A percentile compares a stretch with the other conserved stretches of the same genome.
These are phyloP conservation scores for Kryptopterus vitreolus DNA, from an alignment of 2,797 vertebrate species.

Conservation along the genomic window DNA sequence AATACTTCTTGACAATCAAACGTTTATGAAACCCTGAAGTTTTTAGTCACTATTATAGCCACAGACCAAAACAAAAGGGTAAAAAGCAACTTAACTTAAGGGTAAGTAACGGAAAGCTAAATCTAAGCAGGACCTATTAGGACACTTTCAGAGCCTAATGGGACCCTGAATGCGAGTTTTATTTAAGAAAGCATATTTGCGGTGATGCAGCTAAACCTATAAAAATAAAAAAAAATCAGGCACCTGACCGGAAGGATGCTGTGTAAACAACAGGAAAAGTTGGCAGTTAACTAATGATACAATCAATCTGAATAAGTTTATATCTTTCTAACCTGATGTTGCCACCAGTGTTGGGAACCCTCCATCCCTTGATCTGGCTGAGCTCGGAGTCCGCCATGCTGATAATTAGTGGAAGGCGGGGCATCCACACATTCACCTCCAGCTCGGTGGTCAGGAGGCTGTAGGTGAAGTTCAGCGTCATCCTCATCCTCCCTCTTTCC, in stretches of 20 bases:
- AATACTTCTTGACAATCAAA: neutral
- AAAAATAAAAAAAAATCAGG: neutral
- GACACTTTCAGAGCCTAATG: neutral
- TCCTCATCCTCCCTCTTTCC: conserved; percentile 80
- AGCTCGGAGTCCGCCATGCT: conserved; percentile 90
- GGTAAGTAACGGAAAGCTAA: neutral
- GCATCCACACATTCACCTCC: conserved; percentile 87
- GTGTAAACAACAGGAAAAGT: neutral
- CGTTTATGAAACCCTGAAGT: neutral
- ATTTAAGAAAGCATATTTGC: neutral
- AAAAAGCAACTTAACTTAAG: neutral
- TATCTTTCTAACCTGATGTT: conserved; percentile 72
- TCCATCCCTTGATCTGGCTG: conserved; percentile 93
- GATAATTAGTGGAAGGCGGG: conserved; percentile 86
- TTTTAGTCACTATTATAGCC: neutral
- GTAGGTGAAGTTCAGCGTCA: conserved; percentile 87
- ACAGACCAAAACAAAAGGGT: neutral
- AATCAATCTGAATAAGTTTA: neutral
- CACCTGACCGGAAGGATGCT: neutral
- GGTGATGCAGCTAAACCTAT: neutral
- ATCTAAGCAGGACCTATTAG: neutral
- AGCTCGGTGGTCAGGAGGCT: conserved; percentile 86
- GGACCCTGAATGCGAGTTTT: neutral
- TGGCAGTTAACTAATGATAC: neutral
- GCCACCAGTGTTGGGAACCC: conserved; percentile 74